Evolutionary conservation across 2,888 invertebrate species (phyloP).

Genomic region (Eupithecia pulchellata): DNA sequence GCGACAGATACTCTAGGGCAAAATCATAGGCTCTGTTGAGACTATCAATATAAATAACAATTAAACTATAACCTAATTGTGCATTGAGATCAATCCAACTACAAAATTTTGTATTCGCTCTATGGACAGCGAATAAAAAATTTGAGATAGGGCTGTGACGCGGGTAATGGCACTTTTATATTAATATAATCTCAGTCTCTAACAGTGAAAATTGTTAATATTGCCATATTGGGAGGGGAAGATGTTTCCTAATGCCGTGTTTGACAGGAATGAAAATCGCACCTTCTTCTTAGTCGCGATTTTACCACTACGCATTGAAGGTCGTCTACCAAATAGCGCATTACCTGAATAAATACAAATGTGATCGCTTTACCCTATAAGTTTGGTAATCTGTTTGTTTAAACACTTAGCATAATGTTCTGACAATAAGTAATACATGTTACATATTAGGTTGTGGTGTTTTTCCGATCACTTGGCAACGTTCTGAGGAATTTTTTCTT

Average conservation of each 20-base stretch:
- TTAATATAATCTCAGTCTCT: background rate
- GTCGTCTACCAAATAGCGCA: background rate
- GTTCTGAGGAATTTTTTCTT: slow-evolving; percentile 16
- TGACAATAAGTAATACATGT: slow-evolving; percentile 1
- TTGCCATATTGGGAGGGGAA: background rate
- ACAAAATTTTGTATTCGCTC: too few relatives aligned
- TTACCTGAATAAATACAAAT: background rate
- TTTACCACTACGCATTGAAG: background rate
- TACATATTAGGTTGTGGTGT: slow-evolving; percentile 10
- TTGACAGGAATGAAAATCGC: background rate
- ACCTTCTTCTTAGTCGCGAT: background rate
- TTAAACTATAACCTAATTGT: too few relatives aligned
- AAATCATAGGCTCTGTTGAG: too few relatives aligned
- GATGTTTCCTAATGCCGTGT: background rate
- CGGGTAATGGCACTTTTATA: background rate
- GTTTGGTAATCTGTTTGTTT: slow-evolving; percentile 32
- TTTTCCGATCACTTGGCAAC: slow-evolving; percentile 13
- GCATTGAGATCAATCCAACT: background rate
- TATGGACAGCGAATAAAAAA: too few relatives aligned
- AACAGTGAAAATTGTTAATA: background rate
- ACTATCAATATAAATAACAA: too few relatives aligned
- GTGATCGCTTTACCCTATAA: slow-evolving; percentile 13
- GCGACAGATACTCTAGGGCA: too few relatives aligned
- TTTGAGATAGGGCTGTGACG: background rate
- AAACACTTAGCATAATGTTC: slow-evolving; percentile 20